These are phyloP conservation scores for Phortica variegata DNA, from an alignment of 1,140 invertebrate species.

Conservation along the genomic window DNA sequence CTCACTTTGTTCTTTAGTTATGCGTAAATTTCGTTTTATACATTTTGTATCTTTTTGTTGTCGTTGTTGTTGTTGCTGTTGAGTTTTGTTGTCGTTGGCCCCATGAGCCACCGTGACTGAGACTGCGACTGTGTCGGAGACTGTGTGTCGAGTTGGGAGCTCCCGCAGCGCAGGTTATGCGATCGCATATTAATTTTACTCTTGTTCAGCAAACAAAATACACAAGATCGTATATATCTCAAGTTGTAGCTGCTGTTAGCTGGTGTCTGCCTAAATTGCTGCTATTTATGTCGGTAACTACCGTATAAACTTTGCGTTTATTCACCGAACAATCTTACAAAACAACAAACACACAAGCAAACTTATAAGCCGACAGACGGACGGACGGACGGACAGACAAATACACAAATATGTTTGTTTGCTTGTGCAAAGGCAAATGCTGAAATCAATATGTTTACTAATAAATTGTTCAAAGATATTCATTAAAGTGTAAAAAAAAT, in stretches of 20 bases:
- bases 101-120: too few species aligned
- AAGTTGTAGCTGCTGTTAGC: constrained; percentile 21
- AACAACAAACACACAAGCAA: constrained; percentile 19
- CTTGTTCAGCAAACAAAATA: constrained; percentile 36
- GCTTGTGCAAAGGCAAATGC: too few species aligned
- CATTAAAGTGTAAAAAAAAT: constrained; percentile 33
- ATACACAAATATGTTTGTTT: too few species aligned
- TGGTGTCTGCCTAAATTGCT: constrained; percentile 56
- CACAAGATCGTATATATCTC: not conserved
- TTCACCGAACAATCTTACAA: constrained; percentile 5
- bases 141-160: constrained; percentile 41
- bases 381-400: constrained; percentile 20
- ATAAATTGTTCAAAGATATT: constrained; percentile 56
- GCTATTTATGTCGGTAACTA: constrained; percentile 56
- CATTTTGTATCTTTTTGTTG: too few species aligned
- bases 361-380: too few species aligned
- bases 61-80: too few species aligned
- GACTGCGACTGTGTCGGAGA: constrained; percentile 18
- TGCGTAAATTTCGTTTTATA: too few species aligned
- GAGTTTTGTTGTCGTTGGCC: too few species aligned
- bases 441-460: constrained; percentile 55
- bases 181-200: constrained; percentile 48
- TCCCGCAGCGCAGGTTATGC: constrained; percentile 18
- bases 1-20: too few species aligned
- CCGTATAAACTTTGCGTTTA: constrained; percentile 53